Base-by-base conservation (phyloP, 2,113 vertebrate species). In the Labeo rohita region DNA sequence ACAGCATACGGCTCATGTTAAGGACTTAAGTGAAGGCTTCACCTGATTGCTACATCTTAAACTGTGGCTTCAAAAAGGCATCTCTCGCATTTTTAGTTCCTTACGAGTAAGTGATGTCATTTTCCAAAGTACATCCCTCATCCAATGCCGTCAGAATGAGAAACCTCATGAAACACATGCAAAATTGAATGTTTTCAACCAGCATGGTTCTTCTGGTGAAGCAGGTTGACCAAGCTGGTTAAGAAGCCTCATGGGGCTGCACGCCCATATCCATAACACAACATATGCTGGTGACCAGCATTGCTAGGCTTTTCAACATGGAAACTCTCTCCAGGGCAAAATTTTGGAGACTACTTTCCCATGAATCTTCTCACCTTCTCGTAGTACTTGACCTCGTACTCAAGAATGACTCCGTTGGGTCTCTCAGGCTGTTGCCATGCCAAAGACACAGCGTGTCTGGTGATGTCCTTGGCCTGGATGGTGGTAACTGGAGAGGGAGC, bases 341-440 rank as follows among this genome's bases (percentile, higher is more conserved):
- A 50, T 76, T 50, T 54, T 77, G 15, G 13, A 77, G 28, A 36
- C 75, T 11, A 3, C 75, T 68, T 82, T 82, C 10, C 11, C 49
- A 73, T 59, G 52, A 73, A 23, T 84, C 36, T 0, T 2, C 93
- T 95, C 96, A 99, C 98, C 97, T 99, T 99, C 91, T 99, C 97
- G 56, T 99, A 99, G 93, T 99, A 99, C 89, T 99, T 99, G 95
- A 99, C 97, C 95, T 99, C 98, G 21, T 99, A 99, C 84, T 99
- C 98, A 90, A 99, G 92, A 92, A 99, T 99, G 84, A 99, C 98
- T 76, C 98, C 98, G 13, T 99, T 99, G 87, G 98, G 97, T 76
- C 97, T 95, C 92, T 99, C 97, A 1, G 98, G 98, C 91, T 98
- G 97, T 93, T 97, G 94, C 98, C 98, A 99, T 45, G 95, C 95